Evolutionary conservation across 2,113 vertebrate genomes (phyloP), one percentile per base, ranked within the genome.

Genomic region (Calyptomena viridis): DNA sequence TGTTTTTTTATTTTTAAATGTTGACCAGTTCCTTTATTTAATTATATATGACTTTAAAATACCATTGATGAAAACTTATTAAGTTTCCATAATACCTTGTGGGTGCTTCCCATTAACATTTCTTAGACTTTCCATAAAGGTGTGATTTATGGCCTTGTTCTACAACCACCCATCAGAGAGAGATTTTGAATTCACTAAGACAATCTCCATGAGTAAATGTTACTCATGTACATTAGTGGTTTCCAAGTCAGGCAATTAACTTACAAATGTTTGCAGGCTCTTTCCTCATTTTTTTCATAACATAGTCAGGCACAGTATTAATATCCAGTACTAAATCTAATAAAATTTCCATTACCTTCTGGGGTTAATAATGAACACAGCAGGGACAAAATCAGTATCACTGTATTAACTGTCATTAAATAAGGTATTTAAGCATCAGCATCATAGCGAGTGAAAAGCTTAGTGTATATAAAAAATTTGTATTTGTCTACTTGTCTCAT

Each of bases 291-390:
- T 89, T 93, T 93, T 90, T 89, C 52, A 68, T 87, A 72, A 63
- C 55, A 53, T 15, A 75, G 58, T 75, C 90, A 72, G 79, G 58
- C 73, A 63, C 27, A 27, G 40, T 58, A 76, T 80, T 97, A 94
- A 93, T 95, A 87, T 87, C 73, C 69, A 84, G 42, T 58, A 81
- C 35, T 12, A n/a, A 90, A 4, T 55, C 73, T 90, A 97, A 93
- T 95, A 96, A 91, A 77, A 83, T 90, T 88, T 91, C 63, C 63
- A 86, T 90, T 84, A 78, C 86, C 83, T 95, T 96, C 86, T 83
- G 79, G 55, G 74, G 72, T 91, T 95, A 91, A 95, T 94, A 96
- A 93, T 88, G 93, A 93, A 89, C 83, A 84, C 86, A 95, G 92
- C 92, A 89, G 83, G 74, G 53, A 94, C 56, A 91, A 95, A 96